phyloP scores from a whole-genome alignment of 1,140 invertebrate genomes.

The Reticulitermes speratus region DNA sequence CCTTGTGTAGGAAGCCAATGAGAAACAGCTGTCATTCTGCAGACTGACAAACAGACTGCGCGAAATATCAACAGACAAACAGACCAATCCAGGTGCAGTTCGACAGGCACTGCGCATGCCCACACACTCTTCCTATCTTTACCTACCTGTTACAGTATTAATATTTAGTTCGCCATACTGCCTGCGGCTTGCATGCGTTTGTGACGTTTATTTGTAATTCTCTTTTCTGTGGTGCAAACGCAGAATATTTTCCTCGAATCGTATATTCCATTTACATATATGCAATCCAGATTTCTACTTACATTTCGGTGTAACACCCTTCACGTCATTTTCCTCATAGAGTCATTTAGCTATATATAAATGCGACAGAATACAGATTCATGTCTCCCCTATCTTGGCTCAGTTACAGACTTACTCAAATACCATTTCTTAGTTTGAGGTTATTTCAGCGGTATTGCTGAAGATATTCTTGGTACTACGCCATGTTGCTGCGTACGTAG shows the following conservation, averaged over 20 bases:
- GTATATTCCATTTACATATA: not conserved
- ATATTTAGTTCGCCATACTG: not conserved
- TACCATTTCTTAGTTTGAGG: not conserved
- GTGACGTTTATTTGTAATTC: not conserved
- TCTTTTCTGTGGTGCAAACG: not conserved
- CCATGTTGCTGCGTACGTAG: too few relatives aligned
- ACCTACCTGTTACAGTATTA: not conserved
- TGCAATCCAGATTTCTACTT: not conserved
- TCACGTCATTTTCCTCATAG: not conserved
- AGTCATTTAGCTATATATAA: not conserved
- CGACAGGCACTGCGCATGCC: not conserved
- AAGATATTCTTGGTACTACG: too few relatives aligned
- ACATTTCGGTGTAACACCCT: not conserved
- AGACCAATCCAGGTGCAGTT: not conserved
- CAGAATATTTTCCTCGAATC: not conserved
- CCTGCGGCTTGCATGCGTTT: not conserved
- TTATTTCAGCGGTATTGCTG: too few relatives aligned
- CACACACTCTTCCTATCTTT: not conserved
- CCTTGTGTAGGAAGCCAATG: not conserved
- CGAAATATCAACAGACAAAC: not conserved
- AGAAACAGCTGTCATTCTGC: not conserved
- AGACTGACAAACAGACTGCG: not conserved
- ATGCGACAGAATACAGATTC: not conserved
- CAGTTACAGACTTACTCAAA: not conserved
- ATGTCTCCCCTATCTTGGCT: not conserved